phyloP scores from a whole-genome alignment of 2,797 vertebrate genomes.

The Tapera naevia region DNA sequence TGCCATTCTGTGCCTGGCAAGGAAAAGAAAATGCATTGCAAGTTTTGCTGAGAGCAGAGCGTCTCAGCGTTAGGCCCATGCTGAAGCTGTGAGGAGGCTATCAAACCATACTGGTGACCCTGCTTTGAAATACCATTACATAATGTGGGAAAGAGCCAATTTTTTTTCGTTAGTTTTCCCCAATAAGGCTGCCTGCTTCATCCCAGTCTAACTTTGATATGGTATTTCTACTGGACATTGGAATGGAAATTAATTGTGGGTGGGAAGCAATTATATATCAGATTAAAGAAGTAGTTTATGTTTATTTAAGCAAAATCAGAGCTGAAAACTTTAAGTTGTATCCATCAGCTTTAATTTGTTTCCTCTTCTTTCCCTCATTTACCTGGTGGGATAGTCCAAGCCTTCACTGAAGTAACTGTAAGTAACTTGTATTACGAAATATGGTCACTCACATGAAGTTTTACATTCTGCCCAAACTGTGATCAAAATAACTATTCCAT shows the following conservation, averaged over 20 bases:
- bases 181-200: background rate
- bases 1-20: background rate
- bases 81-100: background rate
- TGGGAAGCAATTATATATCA: background rate
- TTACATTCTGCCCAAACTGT: conserved; percentile 24
- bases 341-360: background rate
- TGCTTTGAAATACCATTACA: background rate
- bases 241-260: background rate
- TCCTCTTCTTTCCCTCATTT: background rate
- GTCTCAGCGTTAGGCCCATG: background rate
- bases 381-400: background rate
- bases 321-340: background rate
- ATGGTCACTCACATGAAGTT: conserved; percentile 3
- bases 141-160: background rate
- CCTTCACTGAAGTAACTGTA: background rate
- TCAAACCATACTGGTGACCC: background rate
- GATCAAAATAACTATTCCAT: conserved; percentile 38
- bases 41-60: background rate
- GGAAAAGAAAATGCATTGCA: background rate
- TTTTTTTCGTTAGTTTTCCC: background rate
- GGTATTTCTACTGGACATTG: background rate
- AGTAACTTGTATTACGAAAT: conserved; percentile 23
- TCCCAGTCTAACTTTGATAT: background rate
- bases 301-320: background rate
- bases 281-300: background rate